Conservation (phyloP, 2,797 vertebrate species). For the Cercopithecus mitis region DNA sequence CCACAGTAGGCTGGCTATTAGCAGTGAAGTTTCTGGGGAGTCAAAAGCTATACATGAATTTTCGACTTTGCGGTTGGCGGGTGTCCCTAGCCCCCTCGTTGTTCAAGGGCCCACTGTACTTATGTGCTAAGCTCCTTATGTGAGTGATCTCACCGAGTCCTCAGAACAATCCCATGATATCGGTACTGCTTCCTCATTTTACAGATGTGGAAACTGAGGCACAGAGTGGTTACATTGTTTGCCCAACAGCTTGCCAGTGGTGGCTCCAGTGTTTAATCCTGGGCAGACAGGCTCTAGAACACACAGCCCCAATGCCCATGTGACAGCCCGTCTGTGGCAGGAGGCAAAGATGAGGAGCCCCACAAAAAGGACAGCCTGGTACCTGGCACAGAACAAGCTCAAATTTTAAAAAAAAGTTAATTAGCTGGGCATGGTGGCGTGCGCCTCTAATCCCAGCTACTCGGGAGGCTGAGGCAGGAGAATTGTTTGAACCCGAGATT, state of each 20-base stretch:
- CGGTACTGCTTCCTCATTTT: background rate
- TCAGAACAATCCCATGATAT: background rate
- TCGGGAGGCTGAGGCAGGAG: too few species aligned
- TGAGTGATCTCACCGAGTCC: background rate
- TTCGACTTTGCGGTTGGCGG: background rate
- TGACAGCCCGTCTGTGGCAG: background rate
- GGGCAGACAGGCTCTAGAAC: background rate
- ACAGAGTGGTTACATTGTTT: background rate
- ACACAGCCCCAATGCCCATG: accelerated
- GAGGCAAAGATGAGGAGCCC: background rate
- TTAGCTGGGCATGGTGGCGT: too few species aligned
- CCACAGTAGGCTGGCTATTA: background rate
- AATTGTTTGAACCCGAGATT: too few species aligned
- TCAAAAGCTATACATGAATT: background rate
- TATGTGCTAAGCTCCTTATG: too few species aligned
- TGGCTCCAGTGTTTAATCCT: background rate
- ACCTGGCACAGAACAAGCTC: background rate
- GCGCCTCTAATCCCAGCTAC: too few species aligned
- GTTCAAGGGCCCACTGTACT: background rate
- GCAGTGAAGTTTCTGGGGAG: background rate
- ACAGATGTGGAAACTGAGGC: slow-evolving; percentile 1
- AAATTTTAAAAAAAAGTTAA: too few species aligned
- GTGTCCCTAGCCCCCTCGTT: too few species aligned
- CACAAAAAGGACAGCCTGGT: background rate
- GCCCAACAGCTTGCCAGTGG: background rate